Evolutionary conservation across 2,888 invertebrate genomes (phyloP).

Genomic region (Netelia inedita): DNA sequence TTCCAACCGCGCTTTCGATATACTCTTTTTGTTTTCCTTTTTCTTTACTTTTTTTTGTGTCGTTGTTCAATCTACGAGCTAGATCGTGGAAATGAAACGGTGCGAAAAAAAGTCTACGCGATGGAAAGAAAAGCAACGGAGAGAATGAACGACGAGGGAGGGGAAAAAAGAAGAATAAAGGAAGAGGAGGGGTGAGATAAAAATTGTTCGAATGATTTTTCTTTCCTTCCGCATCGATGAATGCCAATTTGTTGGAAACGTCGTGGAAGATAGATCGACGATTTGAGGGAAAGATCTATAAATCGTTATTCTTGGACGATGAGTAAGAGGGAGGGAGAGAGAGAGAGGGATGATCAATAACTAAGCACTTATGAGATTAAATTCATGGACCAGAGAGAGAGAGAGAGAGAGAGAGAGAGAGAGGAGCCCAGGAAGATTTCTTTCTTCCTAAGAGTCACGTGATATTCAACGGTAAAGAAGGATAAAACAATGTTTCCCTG

Average conservation of each 20-base stretch:
- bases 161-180: not conserved
- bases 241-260: not conserved
- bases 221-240: not conserved
- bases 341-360: slow-evolving; percentile 28
- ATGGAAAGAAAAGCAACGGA: not conserved
- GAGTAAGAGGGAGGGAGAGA: not conserved
- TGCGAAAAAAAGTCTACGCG: slow-evolving; percentile 12
- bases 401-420: not conserved
- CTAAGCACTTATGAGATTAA: slow-evolving; percentile 51
- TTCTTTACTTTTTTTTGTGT: slow-evolving; percentile 8
- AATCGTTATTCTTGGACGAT: not conserved
- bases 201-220: not conserved
- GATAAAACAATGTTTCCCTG: not conserved
- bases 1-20: not conserved
- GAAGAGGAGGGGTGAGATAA: too few relatives aligned
- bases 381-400: not conserved
- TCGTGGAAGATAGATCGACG: not conserved
- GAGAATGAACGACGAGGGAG: slow-evolving; percentile 3
- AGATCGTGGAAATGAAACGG: slow-evolving; percentile 10
- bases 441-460: not conserved
- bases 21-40: not conserved
- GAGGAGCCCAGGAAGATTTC: not conserved
- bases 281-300: slow-evolving; percentile 22
- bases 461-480: not conserved
- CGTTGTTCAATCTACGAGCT: not conserved